Percentiles rank a stretch among this genome's conserved stretches.
Conservation (phyloP, 2,113 vertebrate genomes). For the Elephas maximus region DNA sequence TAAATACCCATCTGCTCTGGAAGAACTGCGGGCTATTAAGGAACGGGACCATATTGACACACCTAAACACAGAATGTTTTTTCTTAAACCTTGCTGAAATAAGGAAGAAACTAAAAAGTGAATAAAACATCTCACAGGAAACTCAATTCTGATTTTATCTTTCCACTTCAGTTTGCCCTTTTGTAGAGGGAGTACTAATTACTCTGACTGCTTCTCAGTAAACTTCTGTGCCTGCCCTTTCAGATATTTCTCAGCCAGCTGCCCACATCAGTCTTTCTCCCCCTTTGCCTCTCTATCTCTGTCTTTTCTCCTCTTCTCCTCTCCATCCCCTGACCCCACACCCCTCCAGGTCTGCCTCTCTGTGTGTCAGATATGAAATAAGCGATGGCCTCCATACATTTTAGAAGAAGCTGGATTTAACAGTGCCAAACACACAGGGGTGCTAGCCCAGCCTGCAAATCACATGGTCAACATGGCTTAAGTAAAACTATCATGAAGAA, state of each 20-base stretch:
- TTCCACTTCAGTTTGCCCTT: not conserved
- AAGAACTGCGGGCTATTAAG: not conserved
- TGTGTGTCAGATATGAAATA: not conserved
- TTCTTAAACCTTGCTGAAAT: not conserved
- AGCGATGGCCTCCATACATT: not conserved
- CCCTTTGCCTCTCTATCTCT: not conserved
- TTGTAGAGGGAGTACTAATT: not conserved
- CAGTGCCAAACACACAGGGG: not conserved
- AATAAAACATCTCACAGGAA: not conserved
- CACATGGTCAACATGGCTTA: not conserved
- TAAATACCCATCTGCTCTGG: not conserved
- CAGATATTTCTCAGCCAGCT: not conserved
- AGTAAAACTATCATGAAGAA: not conserved
- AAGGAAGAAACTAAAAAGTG: not conserved
- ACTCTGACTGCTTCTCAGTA: not conserved
- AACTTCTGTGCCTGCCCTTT: not conserved
- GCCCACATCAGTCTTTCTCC: not conserved
- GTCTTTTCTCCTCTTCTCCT: not conserved
- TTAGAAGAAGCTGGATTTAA: not conserved
- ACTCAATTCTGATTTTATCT: not conserved
- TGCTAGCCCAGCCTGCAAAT: not conserved
- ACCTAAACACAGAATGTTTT: not conserved
- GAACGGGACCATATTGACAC: not conserved
- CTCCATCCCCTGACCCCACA: not conserved
- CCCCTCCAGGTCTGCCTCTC: not conserved